Conservation (phyloP, 2,797 vertebrate genomes). For the Aselliscus stoliczkanus region DNA sequence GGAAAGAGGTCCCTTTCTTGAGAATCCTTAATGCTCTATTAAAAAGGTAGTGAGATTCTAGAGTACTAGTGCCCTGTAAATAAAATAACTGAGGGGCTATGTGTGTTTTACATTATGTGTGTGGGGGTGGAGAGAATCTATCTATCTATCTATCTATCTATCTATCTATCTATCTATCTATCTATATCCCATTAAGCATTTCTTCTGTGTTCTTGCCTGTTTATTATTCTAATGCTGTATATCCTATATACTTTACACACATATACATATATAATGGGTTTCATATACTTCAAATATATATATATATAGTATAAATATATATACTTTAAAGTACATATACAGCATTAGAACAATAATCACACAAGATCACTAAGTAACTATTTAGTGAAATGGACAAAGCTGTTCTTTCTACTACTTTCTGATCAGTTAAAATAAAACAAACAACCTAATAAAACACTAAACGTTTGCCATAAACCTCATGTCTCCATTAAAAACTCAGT, state of each 20-base stretch:
- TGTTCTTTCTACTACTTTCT: neutral
- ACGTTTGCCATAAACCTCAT: constrained; percentile 4
- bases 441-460: neutral
- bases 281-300: neutral
- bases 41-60: neutral
- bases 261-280: neutral
- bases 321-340: neutral
- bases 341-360: neutral
- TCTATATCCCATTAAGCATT: too few species aligned
- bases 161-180: too few species aligned
- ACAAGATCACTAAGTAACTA: neutral
- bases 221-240: neutral
- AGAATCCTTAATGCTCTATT: neutral
- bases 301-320: neutral
- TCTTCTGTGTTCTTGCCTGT: neutral
- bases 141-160: too few species aligned
- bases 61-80: neutral
- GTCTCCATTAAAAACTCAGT: constrained; percentile 38
- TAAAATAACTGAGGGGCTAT: neutral
- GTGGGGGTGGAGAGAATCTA: neutral
- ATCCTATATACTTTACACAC: neutral
- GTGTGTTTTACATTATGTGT: neutral
- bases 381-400: neutral
- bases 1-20: neutral
- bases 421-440: neutral